phyloP scores from a whole-genome alignment of 2,797 vertebrate genomes.

The Tympanoctomys barrerae region DNA sequence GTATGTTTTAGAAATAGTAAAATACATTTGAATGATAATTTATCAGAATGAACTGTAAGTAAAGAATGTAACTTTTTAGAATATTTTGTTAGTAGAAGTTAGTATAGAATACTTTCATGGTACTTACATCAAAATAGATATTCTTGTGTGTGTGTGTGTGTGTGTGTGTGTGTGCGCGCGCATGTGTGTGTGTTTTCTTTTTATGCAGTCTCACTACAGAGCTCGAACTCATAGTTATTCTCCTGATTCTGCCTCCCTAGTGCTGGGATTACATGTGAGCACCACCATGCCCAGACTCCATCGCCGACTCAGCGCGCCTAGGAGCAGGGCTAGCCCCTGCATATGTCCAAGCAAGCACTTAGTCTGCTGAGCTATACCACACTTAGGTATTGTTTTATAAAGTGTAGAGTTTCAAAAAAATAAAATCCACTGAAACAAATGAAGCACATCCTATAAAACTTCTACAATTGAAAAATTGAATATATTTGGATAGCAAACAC shows the following conservation, averaged over 20 bases:
- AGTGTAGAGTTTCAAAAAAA: conserved; percentile 69
- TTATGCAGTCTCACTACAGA: too few species aligned
- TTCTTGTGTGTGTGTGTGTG: background rate
- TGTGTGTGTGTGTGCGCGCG: too few species aligned
- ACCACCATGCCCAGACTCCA: too few species aligned
- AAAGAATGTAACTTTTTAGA: background rate
- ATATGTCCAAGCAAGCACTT: too few species aligned
- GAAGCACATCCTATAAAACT: conserved; percentile 13
- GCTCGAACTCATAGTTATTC: too few species aligned
- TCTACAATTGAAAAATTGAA: conserved; percentile 64
- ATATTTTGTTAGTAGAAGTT: background rate
- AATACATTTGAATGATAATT: background rate
- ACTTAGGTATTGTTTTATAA: background rate
- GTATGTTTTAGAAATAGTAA: background rate
- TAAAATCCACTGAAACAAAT: conserved; percentile 64
- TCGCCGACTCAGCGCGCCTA: too few species aligned
- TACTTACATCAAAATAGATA: conserved; percentile 71
- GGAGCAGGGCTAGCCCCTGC: too few species aligned
- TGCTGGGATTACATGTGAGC: too few species aligned
- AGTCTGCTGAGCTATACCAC: too few species aligned
- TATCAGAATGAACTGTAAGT: background rate
- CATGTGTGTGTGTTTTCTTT: too few species aligned
- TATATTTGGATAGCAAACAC: conserved; percentile 3
- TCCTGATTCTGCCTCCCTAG: too few species aligned
- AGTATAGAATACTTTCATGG: conserved; percentile 72